Conservation (phyloP, 1,140 invertebrate species). For the Drosophila sp. region DNA sequence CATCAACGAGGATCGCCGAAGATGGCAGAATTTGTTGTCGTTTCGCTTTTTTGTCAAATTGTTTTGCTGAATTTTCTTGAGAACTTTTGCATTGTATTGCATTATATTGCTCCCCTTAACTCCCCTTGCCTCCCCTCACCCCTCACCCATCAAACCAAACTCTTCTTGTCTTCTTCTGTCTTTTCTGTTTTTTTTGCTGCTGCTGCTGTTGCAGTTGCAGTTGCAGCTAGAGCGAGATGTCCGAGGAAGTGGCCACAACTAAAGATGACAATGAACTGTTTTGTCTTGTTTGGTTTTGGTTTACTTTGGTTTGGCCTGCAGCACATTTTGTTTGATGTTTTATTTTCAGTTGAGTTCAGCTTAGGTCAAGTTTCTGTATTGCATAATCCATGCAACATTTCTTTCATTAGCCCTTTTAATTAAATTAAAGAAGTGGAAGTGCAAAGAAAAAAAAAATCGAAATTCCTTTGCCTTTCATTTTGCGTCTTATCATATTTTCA, state of each 20-base stretch:
- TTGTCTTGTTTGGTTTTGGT: constrained; percentile 46
- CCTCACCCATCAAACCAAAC: constrained; percentile 14
- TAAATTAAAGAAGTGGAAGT: constrained; percentile 22
- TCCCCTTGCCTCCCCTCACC: constrained; percentile 11
- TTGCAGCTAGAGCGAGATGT: constrained; percentile 65
- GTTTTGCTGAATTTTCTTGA: constrained; percentile 81
- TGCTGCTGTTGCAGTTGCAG: constrained; percentile 32
- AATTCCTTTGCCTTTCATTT: constrained; percentile 8
- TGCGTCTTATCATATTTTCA: background rate
- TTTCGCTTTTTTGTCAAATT: constrained; percentile 81
- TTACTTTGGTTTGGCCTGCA: constrained; percentile 30
- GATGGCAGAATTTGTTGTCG: constrained; percentile 81
- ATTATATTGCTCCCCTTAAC: constrained; percentile 47
- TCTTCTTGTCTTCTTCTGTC: constrained; percentile 1
- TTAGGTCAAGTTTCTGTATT: constrained; percentile 33
- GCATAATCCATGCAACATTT: constrained; percentile 32
- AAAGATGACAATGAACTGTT: constrained; percentile 78
- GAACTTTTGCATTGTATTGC: constrained; percentile 80
- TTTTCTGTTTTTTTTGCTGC: constrained; percentile 11
- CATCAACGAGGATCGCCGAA: constrained; percentile 80
- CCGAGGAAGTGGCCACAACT: constrained; percentile 75
- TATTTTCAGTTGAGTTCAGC: constrained; percentile 5
- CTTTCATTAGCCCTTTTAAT: constrained; percentile 53
- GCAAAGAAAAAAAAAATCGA: background rate
- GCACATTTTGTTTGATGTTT: constrained; percentile 5